Evolutionary conservation across 1,140 invertebrate genomes (phyloP).

Genomic region (Eupristina koningsbergeri): DNA sequence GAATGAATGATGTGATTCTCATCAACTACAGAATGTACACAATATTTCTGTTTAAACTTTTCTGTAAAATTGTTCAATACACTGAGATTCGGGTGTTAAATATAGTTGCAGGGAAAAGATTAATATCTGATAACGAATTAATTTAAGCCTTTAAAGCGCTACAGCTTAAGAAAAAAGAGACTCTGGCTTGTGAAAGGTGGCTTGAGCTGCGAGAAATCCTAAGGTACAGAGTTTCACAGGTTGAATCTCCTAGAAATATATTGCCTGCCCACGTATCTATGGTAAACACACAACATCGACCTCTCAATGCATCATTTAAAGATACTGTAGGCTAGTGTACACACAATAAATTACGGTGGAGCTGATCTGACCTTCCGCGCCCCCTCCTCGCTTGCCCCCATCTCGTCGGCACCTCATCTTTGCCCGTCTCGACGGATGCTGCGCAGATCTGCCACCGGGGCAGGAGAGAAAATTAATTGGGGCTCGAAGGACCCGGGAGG

Average conservation of each 20-base stretch:
- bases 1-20: no score
- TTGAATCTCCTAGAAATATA: background rate
- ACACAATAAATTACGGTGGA: background rate
- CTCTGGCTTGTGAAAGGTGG: no score
- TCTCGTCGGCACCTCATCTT: background rate
- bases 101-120: no score
- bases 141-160: no score
- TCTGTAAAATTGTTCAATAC: no score
- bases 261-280: background rate
- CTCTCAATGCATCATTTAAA: conserved; percentile 1
- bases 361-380: background rate
- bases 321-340: background rate
- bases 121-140: no score
- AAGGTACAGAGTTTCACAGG: background rate
- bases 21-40: no score
- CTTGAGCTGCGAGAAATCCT: no score
- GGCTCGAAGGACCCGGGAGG: background rate
- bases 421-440: background rate
- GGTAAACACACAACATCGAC: conserved; percentile 2
- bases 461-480: background rate
- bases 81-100: no score
- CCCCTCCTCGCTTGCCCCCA: background rate
- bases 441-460: conserved; percentile 4
- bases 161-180: no score
- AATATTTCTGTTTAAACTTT: no score